phyloP scores from a whole-genome alignment of 2,888 invertebrate species.

The Gymnoscelis rufifasciata region DNA sequence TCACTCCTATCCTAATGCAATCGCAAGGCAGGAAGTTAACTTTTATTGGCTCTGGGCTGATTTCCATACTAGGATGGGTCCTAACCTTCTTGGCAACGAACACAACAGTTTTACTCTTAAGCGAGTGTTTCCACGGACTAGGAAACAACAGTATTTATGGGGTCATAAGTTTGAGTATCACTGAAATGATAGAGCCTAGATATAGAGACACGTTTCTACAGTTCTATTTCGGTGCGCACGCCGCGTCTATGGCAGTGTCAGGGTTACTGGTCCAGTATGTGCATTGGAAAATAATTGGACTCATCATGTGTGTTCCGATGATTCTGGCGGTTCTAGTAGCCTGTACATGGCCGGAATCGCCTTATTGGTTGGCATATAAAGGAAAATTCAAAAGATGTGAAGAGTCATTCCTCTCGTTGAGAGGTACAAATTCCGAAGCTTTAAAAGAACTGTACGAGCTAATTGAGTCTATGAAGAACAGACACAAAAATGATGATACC shows the following conservation, averaged over 20 bases:
- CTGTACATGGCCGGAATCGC: conserved; percentile 28
- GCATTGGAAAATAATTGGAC: too few species aligned
- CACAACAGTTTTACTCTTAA: conserved; percentile 14
- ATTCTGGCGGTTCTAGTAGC: conserved; percentile 16
- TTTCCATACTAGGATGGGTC: conserved; percentile 25
- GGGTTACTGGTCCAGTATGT: conserved; percentile 21
- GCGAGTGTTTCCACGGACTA: conserved; percentile 29
- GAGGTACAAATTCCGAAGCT: conserved; percentile 20
- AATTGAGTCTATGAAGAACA: not conserved
- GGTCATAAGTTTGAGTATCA: conserved; percentile 22
- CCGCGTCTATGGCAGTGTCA: conserved; percentile 18
- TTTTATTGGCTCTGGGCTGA: conserved; percentile 23
- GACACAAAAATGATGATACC: not conserved
- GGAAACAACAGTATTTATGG: conserved; percentile 23
- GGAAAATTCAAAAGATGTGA: conserved; percentile 24
- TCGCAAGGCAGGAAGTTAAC: conserved; percentile 27
- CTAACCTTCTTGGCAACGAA: conserved; percentile 16
- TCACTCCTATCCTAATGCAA: conserved; percentile 31
- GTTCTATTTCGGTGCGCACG: conserved; percentile 6
- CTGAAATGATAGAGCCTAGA: conserved; percentile 29
- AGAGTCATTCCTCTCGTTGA: conserved; percentile 19
- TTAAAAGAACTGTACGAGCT: conserved; percentile 5
- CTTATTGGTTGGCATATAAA: too few species aligned
- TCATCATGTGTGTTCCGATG: conserved; percentile 24
- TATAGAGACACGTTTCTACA: conserved; percentile 21